phyloP scores from a whole-genome alignment of 2,888 invertebrate species.

The Aphidoletes aphidimyza region DNA sequence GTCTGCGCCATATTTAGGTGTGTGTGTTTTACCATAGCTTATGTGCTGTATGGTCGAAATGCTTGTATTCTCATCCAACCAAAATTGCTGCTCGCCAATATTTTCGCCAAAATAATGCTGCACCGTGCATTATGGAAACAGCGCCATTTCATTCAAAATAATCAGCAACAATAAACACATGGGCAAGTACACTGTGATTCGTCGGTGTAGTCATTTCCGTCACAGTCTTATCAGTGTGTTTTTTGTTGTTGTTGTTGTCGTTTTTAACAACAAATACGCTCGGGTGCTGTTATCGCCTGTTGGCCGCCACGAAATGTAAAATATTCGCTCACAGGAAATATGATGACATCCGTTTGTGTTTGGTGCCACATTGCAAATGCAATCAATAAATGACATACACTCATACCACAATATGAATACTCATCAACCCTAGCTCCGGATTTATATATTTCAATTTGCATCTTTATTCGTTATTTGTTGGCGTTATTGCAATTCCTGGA shows the following conservation, averaged over 20 bases:
- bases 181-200: background rate
- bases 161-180: conserved; percentile 20
- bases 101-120: conserved; percentile 11
- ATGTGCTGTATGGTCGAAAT: too few relatives aligned
- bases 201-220: conserved; percentile 26
- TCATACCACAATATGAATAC: too few relatives aligned
- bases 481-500: too few relatives aligned
- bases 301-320: background rate
- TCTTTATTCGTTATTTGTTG: background rate
- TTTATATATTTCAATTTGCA: conserved; percentile 21
- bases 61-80: too few relatives aligned
- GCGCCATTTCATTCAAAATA: background rate
- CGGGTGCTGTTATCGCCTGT: background rate
- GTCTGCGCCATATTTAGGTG: background rate
- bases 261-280: too few relatives aligned
- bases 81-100: too few relatives aligned
- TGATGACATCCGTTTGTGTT: conserved; percentile 6
- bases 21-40: too few relatives aligned
- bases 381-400: conserved; percentile 30
- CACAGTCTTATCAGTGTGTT: conserved; percentile 5
- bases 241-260: background rate
- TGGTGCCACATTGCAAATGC: conserved; percentile 2
- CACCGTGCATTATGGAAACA: background rate
- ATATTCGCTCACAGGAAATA: background rate
- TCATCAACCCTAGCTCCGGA: background rate